Evolutionary conservation across 1,140 invertebrate genomes (phyloP).

Genomic region (Camponotus floridanus): DNA sequence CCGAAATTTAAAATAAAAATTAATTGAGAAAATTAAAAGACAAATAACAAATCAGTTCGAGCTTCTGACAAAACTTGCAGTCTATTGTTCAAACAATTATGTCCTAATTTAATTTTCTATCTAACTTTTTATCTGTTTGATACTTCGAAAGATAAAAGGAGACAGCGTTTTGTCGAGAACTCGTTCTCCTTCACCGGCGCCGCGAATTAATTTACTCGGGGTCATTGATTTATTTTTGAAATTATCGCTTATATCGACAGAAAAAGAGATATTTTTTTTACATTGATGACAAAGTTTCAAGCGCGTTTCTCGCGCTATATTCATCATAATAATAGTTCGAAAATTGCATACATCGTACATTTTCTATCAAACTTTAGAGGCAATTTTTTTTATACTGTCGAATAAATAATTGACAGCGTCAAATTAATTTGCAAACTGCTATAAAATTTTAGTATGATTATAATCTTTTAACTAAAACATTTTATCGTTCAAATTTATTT

Average conservation of each 20-base stretch:
- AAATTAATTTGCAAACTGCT: not conserved
- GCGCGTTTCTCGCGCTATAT: not conserved
- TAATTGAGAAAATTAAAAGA: not conserved
- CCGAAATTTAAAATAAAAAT: not conserved
- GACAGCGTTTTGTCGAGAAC: constrained; percentile 47
- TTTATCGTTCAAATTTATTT: not conserved
- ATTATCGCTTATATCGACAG: constrained; percentile 25
- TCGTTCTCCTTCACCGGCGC: constrained; percentile 47
- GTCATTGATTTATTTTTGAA: constrained; percentile 51
- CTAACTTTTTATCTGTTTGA: not conserved
- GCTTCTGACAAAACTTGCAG: not conserved
- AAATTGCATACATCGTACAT: not conserved
- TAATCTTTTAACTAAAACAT: too few relatives aligned
- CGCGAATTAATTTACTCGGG: constrained; percentile 58
- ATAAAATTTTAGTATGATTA: not conserved
- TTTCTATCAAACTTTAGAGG: not conserved
- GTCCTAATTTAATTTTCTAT: not conserved
- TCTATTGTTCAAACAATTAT: not conserved
- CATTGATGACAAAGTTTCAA: not conserved
- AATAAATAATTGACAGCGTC: too few relatives aligned
- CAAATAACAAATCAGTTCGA: not conserved
- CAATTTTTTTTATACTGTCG: too few relatives aligned
- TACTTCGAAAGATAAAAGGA: constrained; percentile 8
- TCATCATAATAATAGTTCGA: not conserved
- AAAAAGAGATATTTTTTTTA: constrained; percentile 9